A percentile compares a stretch with the other conserved stretches of the same genome.
Conservation (phyloP, 1,140 invertebrate species). For the Drosophila grimshawi region DNA sequence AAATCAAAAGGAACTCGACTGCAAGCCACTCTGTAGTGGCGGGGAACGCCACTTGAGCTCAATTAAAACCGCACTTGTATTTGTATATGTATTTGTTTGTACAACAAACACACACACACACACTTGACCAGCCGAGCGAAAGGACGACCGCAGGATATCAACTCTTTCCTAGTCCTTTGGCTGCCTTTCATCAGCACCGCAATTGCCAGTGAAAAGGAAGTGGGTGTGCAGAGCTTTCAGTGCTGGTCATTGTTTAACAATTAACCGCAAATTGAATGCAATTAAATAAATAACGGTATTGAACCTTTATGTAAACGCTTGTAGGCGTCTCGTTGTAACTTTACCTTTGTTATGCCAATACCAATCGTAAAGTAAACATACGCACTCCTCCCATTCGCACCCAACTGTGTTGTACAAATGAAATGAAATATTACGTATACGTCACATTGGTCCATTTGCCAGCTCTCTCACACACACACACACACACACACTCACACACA, state of each 20-base stretch:
- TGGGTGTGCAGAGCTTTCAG: constrained; percentile 11
- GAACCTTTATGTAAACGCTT: constrained; percentile 75
- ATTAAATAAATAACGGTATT: constrained; percentile 83
- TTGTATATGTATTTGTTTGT: constrained; percentile 73
- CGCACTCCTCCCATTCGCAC: constrained; percentile 21
- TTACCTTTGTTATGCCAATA: constrained; percentile 45
- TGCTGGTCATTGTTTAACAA: constrained; percentile 73
- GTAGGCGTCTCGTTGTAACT: constrained; percentile 62
- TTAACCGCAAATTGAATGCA: constrained; percentile 83
- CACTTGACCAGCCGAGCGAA: constrained; percentile 56
- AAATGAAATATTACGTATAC: constrained; percentile 82
- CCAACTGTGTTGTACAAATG: constrained; percentile 56
- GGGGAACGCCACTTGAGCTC: constrained; percentile 70
- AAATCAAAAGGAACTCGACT: constrained; percentile 23
- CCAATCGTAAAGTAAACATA: constrained; percentile 39
- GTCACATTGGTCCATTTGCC: constrained; percentile 74
- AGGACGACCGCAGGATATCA: constrained; percentile 11
- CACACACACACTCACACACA: constrained; percentile 18
- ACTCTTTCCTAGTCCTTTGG: constrained; percentile 5
- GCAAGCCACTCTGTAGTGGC: constrained; percentile 13
- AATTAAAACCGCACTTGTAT: constrained; percentile 79
- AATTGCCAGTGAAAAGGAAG: constrained; percentile 33
- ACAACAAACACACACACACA: constrained; percentile 75
- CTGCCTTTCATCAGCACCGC: neutral
- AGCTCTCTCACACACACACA: constrained; percentile 24